Evolutionary conservation across 2,888 invertebrate genomes (phyloP).

Genomic region (Lacanobia wlatinum): DNA sequence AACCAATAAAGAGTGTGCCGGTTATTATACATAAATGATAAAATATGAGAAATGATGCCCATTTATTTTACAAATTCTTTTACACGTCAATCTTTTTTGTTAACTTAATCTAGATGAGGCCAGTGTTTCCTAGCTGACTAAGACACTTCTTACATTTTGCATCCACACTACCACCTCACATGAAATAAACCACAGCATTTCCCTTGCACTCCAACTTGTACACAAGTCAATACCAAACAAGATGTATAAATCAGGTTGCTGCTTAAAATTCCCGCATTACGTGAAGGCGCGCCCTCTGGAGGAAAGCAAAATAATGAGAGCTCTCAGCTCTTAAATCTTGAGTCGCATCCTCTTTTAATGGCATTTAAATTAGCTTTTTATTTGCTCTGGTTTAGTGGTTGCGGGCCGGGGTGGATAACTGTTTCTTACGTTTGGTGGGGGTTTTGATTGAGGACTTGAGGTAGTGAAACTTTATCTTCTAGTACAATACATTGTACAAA

Average conservation of each 20-base stretch:
- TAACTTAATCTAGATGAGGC: too few relatives aligned
- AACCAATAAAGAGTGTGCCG: too few relatives aligned
- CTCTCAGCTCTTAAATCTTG: constrained; percentile 79
- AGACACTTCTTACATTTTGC: too few relatives aligned
- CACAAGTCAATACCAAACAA: constrained; percentile 64
- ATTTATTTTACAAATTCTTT: too few relatives aligned
- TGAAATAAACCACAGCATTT: background rate
- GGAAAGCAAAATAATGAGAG: constrained; percentile 67
- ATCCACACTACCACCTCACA: too few relatives aligned
- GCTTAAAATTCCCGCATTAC: constrained; percentile 69
- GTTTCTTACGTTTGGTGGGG: constrained; percentile 30
- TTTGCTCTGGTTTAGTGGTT: constrained; percentile 76
- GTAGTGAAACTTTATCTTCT: background rate
- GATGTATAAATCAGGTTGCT: constrained; percentile 67
- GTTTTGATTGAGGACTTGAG: constrained; percentile 34
- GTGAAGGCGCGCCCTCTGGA: constrained; percentile 59
- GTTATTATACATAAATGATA: too few relatives aligned
- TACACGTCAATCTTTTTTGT: too few relatives aligned
- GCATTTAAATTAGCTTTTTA: constrained; percentile 90
- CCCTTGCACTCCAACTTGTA: constrained; percentile 24
- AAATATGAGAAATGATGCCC: too few relatives aligned
- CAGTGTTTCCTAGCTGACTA: too few relatives aligned
- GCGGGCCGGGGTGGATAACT: constrained; percentile 44
- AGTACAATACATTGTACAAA: too few relatives aligned
- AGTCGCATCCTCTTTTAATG: constrained; percentile 87